A percentile compares a stretch with the other conserved stretches of the same genome.
These are phyloP conservation scores for Glaucomys volans DNA, from an alignment of 2,113 vertebrate species.

Conservation along the genomic window DNA sequence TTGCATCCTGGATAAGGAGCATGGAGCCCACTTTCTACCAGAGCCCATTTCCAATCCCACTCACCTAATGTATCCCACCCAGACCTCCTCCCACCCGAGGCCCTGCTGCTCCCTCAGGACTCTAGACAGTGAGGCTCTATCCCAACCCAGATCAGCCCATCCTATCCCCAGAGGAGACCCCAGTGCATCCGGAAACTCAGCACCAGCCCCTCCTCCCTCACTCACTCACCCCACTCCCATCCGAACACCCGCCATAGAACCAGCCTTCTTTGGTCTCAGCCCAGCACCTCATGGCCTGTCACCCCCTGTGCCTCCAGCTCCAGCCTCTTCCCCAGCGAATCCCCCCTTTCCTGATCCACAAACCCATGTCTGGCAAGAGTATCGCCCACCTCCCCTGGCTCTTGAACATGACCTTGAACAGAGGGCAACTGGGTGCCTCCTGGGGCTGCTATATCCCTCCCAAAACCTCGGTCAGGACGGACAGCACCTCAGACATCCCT, in stretches of 20 bases:
- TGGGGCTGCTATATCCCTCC: not conserved
- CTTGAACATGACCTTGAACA: not conserved
- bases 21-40: not conserved
- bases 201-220: too few relatives aligned
- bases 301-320: not conserved
- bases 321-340: not conserved
- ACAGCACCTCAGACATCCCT: not conserved
- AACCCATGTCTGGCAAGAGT: not conserved
- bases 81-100: rapidly evolving
- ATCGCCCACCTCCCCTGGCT: not conserved
- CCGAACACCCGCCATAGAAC: not conserved
- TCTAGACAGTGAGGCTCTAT: rapidly evolving
- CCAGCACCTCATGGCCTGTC: not conserved
- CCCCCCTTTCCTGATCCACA: not conserved
- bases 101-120: not conserved
- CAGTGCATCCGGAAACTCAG: not conserved
- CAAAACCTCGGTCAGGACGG: not conserved
- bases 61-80: not conserved
- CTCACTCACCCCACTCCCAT: not conserved
- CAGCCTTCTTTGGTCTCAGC: not conserved
- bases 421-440: not conserved
- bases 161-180: not conserved
- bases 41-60: not conserved
- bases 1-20: not conserved
- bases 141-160: too few relatives aligned